Evolutionary conservation across 2,113 vertebrate species (phyloP).

Genomic region (Callipepla californica): DNA sequence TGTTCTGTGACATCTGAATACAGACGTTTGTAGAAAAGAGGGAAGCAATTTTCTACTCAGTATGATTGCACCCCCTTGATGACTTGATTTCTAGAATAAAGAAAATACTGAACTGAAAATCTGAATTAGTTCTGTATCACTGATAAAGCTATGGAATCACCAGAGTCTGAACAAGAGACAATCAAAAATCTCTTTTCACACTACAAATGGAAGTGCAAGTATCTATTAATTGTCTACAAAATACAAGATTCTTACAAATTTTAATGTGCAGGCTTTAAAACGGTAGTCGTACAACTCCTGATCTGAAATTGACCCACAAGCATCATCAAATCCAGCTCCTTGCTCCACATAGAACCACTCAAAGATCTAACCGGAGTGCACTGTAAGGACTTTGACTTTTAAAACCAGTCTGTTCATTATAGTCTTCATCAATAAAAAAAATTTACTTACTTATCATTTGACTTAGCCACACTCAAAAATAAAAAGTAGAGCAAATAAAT

Average conservation of each 20-base stretch:
- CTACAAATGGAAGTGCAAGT: neutral
- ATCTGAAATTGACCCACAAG: neutral
- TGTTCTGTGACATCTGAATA: neutral
- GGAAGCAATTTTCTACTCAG: neutral
- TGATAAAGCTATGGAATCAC: neutral
- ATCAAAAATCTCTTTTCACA: neutral
- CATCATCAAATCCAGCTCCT: neutral
- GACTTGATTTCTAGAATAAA: neutral
- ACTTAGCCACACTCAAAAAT: neutral
- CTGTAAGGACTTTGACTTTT: neutral
- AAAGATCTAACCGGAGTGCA: neutral
- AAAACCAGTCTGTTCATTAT: neutral
- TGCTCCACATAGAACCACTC: neutral
- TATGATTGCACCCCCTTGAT: neutral
- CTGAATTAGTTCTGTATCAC: neutral
- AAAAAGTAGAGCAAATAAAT: neutral
- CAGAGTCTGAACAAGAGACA: neutral
- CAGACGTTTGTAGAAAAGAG: neutral
- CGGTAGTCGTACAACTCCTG: neutral
- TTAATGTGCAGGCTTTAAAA: neutral
- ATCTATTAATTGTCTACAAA: neutral
- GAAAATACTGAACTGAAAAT: neutral
- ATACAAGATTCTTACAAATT: neutral
- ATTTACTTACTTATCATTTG: neutral
- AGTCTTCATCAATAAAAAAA: neutral